Evolutionary conservation across 2,888 invertebrate genomes (phyloP).

Genomic region (Dermolepida albohirtum): DNA sequence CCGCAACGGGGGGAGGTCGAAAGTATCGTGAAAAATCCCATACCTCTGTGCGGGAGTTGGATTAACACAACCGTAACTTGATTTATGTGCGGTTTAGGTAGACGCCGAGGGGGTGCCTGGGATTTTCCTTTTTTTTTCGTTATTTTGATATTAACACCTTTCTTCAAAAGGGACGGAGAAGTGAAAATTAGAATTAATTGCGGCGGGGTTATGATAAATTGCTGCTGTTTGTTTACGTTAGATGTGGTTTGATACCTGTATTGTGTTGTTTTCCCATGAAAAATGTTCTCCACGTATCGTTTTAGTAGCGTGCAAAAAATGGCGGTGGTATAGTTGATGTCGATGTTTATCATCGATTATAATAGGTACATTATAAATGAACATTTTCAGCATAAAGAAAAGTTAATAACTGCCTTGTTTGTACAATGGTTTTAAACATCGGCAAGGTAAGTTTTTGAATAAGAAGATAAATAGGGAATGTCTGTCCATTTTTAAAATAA

Average conservation of each 20-base stretch:
- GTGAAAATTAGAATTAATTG: conserved; percentile 35
- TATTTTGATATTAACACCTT: conserved; percentile 39
- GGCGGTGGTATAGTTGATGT: no score
- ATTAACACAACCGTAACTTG: conserved; percentile 26
- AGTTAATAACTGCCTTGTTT: no score
- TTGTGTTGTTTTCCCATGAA: neutral
- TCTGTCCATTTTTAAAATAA: no score
- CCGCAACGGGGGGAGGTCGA: neutral
- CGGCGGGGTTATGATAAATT: conserved; percentile 33
- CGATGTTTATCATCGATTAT: no score
- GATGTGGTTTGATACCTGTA: conserved; percentile 13
- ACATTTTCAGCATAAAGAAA: no score
- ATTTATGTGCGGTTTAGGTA: conserved; percentile 33
- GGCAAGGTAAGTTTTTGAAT: no score
- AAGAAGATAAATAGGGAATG: no score
- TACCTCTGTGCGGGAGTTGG: conserved; percentile 25
- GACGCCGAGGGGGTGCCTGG: neutral
- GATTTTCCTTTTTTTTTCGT: conserved; percentile 15
- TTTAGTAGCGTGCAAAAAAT: neutral
- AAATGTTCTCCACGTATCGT: conserved; percentile 9
- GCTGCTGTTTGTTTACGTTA: conserved; percentile 31
- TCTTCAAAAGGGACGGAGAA: neutral
- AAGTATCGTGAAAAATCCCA: conserved; percentile 30
- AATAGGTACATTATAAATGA: no score
- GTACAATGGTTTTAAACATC: no score